Percentiles rank a stretch among this genome's conserved stretches.
Conservation (phyloP, 1,140 invertebrate species). For the Neocloeon triangulifer region DNA sequence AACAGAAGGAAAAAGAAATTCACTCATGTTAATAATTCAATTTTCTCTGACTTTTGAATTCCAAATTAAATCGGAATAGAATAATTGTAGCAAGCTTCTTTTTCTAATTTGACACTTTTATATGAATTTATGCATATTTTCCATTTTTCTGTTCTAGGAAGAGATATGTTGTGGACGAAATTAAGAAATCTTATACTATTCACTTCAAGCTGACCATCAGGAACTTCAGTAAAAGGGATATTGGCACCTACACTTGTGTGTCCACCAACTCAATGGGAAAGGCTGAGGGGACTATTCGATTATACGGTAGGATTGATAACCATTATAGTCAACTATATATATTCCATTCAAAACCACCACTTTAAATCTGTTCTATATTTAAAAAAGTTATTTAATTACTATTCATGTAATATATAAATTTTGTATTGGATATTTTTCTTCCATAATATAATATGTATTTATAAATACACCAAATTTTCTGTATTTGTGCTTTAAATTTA, state of each 20-base stretch:
- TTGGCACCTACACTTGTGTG: conserved; percentile 47
- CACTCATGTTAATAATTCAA: too few species aligned
- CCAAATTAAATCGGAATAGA: too few species aligned
- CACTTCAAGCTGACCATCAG: conserved; percentile 31
- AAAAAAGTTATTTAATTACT: neutral
- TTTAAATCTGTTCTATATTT: conserved; percentile 2
- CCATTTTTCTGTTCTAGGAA: conserved; percentile 12
- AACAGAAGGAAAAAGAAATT: too few species aligned
- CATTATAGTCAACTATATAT: conserved; percentile 8
- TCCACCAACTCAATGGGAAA: conserved; percentile 46
- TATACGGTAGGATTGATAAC: conserved; percentile 52
- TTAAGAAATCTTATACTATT: conserved; percentile 17
- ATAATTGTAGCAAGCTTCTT: too few species aligned
- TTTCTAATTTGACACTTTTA: neutral
- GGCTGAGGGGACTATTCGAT: conserved; percentile 35
- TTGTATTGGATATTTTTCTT: too few species aligned
- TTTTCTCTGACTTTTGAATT: too few species aligned
- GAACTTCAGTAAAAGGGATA: conserved; percentile 33
- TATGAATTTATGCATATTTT: conserved; percentile 1
- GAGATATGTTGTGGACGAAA: conserved; percentile 21
- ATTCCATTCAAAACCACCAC: conserved; percentile 3
- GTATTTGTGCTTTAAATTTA: too few species aligned
- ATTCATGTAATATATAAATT: neutral
- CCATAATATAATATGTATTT: too few species aligned
- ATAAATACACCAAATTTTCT: too few species aligned